Evolutionary conservation across 2,888 invertebrate genomes (phyloP), one percentile per base, ranked within the genome.

Genomic region (Yponomeuta cagnagella): DNA sequence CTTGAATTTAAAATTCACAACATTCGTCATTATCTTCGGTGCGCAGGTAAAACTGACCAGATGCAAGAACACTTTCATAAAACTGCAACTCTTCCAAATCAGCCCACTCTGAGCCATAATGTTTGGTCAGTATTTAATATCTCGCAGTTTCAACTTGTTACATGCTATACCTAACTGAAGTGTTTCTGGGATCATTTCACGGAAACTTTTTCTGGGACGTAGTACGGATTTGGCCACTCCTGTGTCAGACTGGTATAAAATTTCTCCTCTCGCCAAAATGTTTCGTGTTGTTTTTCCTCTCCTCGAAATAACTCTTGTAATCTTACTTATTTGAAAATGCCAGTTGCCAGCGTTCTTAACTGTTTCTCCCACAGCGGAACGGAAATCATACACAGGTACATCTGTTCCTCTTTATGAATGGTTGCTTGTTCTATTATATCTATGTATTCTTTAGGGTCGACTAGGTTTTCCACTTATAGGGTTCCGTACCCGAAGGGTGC

Each of bases 311-410:
- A 71, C 67, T 37, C 71, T 37, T 63, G 70, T 71, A 23, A 48
- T 33, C 68, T 70, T 72, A 64, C 68, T 72, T 65, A 72, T 72
- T 63, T 72, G 68, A 72, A 72, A 72, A 52, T 72, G 72, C 72
- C 72, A 72, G 15, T 48, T 63, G 37, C 63, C 63, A 33, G 63
- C 43, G 52, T 23, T 31, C 64, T 70, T 72, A 48, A 72, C 31
- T 12, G 63, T 63, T 63, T 72, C 70, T 70, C 66, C 48, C n/a
- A 65, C 66, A 33, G 52, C 69, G n/a, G 69, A 48, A 48, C 66
- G 52, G 30, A 33, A 71, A 48, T 71, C 71, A 64, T 58, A 70
- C 33, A 71, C 66, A 63, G 70, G 66, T 67, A 70, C 67, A 37
- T 72, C 63, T 68, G 70, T 72, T 23, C 67, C 72, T 48, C 70